Evolutionary conservation across 2,888 invertebrate species (phyloP), one percentile per base, ranked within the genome.

Genomic region (Cynaeus angustus): DNA sequence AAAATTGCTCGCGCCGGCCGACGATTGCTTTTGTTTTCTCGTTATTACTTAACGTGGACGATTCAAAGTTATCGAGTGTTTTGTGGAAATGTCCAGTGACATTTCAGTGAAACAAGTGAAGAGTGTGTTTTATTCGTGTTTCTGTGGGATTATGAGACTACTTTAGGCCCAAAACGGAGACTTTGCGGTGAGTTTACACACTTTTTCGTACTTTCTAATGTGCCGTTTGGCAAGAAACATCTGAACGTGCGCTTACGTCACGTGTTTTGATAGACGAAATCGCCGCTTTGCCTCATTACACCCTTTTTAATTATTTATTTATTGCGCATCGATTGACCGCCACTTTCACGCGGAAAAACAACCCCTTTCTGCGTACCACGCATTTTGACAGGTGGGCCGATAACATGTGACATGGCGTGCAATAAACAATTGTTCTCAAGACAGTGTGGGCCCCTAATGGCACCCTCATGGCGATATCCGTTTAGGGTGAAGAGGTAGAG

Each of bases 21-120:
- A 68, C 70, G 69, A 72, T 73, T 77, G 74, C 73, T 78, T 77
- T 80, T 80, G 76, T 78, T 78, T 78, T 78, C 68, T 71, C 74
- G 59, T 41, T 67, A 64, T 69, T 59, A 69, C 66, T 67, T 67
- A 67, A 67, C 66, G 66, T 56, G 56, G 58, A 26, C 48, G 56
- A 28, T 59, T 50, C 46, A 21, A 14, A 55, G 56, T 48, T 41
- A 52, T 59, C 50, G 38, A 58, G 66, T 58, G 66, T 16, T 3
- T 33, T 21, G 66, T 48, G 50, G 30, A 58, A 50, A 67, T 59
- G 66, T 50, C 10, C 4, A 9, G n/a, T 58, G 66, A 66, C 66
- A 41, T n/a, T 37, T 66, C 13, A 16, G 9, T 14, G 16, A 45
- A 53, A 45, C 37, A 46, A 65, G 16, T 16, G 21, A 55, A n/a